Percentiles rank a stretch among this genome's conserved stretches.
Conservation (phyloP, 2,113 vertebrate genomes). For the Protobothrops mucrosquamatus region DNA sequence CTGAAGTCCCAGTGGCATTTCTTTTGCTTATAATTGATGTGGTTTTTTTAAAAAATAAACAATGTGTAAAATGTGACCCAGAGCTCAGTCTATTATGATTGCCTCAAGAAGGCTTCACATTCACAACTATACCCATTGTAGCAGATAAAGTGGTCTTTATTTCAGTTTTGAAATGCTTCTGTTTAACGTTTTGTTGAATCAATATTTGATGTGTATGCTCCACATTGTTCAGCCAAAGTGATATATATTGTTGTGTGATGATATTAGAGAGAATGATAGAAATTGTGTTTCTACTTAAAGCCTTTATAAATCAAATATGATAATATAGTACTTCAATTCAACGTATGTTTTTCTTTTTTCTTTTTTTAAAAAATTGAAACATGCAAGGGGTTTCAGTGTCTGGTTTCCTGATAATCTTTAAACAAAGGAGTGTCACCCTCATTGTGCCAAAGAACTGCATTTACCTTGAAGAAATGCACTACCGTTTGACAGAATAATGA, state of each 20-base stretch:
- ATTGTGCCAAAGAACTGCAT: constrained; percentile 5
- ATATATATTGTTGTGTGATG: not conserved
- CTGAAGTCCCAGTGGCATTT: not conserved
- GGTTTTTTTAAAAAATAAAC: not conserved
- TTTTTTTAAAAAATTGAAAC: not conserved
- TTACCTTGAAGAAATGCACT: constrained; percentile 23
- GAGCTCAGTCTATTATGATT: not conserved
- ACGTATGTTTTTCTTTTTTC: not conserved
- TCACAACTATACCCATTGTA: not conserved
- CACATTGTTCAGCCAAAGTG: not conserved
- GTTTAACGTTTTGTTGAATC: not conserved
- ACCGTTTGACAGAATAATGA: not conserved
- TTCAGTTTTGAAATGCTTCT: not conserved
- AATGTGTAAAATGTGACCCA: not conserved
- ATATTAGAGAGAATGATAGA: not conserved
- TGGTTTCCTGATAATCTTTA: constrained; percentile 31
- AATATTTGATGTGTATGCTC: not conserved
- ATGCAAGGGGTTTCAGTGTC: constrained; percentile 15
- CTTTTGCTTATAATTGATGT: not conserved
- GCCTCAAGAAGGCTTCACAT: not conserved
- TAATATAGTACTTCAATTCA: constrained; percentile 1
- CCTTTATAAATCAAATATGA: constrained; percentile 4
- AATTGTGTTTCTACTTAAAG: not conserved
- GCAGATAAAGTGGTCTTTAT: not conserved
- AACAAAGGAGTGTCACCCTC: constrained; percentile 22